These are phyloP conservation scores for Ctenochaetus hawaiiensis DNA, from an alignment of 2,797 vertebrate genomes.

Conservation along the genomic window DNA sequence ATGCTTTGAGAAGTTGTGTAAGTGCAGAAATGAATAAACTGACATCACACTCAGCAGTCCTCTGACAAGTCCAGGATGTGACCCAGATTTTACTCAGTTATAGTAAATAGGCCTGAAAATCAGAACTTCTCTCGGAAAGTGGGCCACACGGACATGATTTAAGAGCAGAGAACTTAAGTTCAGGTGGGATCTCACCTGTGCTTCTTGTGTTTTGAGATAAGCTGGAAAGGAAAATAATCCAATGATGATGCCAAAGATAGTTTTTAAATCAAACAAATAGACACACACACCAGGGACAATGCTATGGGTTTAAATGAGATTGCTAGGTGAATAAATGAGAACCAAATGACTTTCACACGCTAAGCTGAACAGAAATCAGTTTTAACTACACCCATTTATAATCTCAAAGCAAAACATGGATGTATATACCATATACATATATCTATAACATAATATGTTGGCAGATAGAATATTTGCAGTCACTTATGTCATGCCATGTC, in stretches of 20 bases:
- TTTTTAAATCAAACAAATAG: neutral
- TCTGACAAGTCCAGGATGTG: slow-evolving; percentile 31
- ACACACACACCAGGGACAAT: neutral
- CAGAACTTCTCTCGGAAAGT: slow-evolving; percentile 34
- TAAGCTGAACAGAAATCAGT: neutral
- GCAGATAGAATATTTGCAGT: slow-evolving; percentile 5
- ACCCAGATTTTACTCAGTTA: slow-evolving; percentile 44
- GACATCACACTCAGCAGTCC: slow-evolving; percentile 24
- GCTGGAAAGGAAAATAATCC: neutral
- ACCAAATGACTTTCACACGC: neutral
- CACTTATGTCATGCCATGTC: neutral
- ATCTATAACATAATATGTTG: neutral
- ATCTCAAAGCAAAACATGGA: neutral
- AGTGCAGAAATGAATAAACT: slow-evolving; percentile 44
- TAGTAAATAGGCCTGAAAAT: slow-evolving; percentile 49
- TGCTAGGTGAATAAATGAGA: neutral
- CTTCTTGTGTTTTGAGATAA: neutral
- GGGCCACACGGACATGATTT: slow-evolving; percentile 20
- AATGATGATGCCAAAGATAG: too few relatives aligned
- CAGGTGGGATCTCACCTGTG: slow-evolving; percentile 21
- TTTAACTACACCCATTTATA: neutral
- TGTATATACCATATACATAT: too few relatives aligned
- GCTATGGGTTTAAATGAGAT: too few relatives aligned
- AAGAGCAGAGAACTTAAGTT: slow-evolving; percentile 10
- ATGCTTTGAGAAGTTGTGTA: neutral